Evolutionary conservation across 2,797 vertebrate genomes (phyloP).

Genomic region (Vireo griseus): DNA sequence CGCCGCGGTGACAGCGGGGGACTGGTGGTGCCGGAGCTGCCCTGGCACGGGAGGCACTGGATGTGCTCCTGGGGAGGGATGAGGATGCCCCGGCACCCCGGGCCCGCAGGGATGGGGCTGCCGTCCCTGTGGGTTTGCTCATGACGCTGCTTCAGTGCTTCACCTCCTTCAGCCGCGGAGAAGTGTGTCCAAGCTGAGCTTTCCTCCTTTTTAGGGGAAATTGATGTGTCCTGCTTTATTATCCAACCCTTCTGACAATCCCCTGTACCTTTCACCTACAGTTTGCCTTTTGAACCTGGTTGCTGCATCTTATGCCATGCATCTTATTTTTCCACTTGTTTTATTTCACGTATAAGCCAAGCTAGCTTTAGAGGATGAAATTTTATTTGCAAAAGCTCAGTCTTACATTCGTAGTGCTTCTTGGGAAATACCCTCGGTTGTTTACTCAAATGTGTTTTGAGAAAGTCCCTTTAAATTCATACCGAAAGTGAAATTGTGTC

Average conservation of each 20-base stretch:
- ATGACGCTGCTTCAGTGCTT: fast-evolving
- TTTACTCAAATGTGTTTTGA: background rate
- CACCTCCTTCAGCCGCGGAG: fast-evolving
- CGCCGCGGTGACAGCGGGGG: background rate
- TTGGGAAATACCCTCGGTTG: background rate
- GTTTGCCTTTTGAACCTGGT: background rate
- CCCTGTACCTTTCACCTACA: fast-evolving
- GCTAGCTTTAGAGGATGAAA: background rate
- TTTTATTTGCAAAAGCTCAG: background rate
- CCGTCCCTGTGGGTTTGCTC: fast-evolving
- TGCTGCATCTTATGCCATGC: background rate
- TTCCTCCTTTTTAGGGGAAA: background rate
- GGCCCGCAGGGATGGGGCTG: background rate
- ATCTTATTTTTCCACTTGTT: background rate
- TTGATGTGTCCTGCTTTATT: fast-evolving
- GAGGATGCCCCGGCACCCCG: background rate
- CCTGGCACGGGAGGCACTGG: background rate
- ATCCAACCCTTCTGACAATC: fast-evolving
- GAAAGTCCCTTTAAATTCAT: background rate
- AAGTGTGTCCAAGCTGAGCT: fast-evolving
- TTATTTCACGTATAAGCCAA: fast-evolving
- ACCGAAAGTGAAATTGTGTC: background rate
- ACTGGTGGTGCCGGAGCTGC: background rate
- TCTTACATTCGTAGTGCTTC: background rate
- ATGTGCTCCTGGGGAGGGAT: background rate